Conservation (phyloP, 2,888 invertebrate species). For the Leuctra nigra region DNA sequence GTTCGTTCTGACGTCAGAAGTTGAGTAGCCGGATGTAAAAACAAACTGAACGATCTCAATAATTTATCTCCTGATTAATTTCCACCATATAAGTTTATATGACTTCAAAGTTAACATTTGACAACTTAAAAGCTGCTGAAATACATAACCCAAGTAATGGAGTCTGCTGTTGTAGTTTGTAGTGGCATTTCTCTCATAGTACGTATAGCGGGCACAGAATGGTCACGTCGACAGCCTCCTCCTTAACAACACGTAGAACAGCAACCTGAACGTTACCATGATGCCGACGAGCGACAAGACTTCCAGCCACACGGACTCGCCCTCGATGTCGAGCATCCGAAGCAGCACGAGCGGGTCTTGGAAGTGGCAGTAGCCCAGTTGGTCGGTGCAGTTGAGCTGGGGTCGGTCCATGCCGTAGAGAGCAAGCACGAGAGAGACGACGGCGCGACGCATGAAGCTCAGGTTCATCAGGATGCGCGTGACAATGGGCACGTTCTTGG, state of each 20-base stretch:
- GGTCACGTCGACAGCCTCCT: background rate
- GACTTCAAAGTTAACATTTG: too few species aligned
- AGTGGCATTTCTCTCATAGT: too few species aligned
- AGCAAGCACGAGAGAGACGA: constrained; percentile 54
- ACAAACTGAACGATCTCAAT: too few species aligned
- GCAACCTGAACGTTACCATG: constrained; percentile 49
- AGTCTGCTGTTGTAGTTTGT: too few species aligned
- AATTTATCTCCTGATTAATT: too few species aligned
- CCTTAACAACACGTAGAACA: constrained; percentile 41
- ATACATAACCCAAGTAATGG: too few species aligned
- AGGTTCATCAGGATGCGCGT: constrained; percentile 58
- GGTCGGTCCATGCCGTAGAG: constrained; percentile 56
- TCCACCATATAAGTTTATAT: too few species aligned
- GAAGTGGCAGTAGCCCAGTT: constrained; percentile 49
- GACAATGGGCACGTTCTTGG: constrained; percentile 50
- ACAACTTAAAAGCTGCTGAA: too few species aligned
- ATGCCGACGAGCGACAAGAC: constrained; percentile 46
- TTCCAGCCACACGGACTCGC: constrained; percentile 51
- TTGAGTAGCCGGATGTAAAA: too few species aligned
- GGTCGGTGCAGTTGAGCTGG: constrained; percentile 49
- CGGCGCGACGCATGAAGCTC: constrained; percentile 59
- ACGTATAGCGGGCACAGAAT: too few species aligned
- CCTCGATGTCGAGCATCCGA: constrained; percentile 52
- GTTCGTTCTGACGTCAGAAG: too few species aligned
- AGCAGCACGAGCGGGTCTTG: constrained; percentile 53